phyloP scores from a whole-genome alignment of 2,113 vertebrate genomes.

The Oostethus manadensis region DNA sequence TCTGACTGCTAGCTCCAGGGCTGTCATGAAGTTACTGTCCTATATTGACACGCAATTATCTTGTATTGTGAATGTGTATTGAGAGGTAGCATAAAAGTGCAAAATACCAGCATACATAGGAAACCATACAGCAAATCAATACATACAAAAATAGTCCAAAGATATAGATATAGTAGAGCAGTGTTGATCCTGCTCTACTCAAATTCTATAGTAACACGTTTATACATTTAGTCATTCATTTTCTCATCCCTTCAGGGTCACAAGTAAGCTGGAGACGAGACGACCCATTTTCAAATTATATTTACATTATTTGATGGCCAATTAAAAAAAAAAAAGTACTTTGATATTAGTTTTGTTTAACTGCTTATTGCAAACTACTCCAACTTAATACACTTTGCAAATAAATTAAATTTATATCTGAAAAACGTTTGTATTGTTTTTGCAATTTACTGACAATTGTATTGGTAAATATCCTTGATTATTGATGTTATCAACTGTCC shows the following conservation, averaged over 20 bases:
- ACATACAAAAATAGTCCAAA: neutral
- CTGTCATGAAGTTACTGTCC: slow-evolving; percentile 90
- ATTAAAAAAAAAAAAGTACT: too few relatives aligned
- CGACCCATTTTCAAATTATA: too few relatives aligned
- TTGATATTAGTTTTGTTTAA: too few relatives aligned
- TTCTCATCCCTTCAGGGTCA: neutral
- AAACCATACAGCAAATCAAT: neutral
- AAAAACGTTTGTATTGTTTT: neutral
- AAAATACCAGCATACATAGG: neutral
- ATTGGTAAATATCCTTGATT: neutral
- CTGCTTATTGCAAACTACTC: too few relatives aligned
- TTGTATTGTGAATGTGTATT: neutral
- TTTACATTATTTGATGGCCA: too few relatives aligned
- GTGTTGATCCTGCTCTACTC: neutral
- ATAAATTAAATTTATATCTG: too few relatives aligned
- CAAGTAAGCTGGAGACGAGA: too few relatives aligned
- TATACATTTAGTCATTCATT: neutral
- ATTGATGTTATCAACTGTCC: neutral
- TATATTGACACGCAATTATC: slow-evolving; percentile 37
- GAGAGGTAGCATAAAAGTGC: neutral
- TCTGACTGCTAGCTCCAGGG: slow-evolving; percentile 89
- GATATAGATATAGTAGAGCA: neutral
- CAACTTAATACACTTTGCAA: neutral
- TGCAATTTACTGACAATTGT: too few relatives aligned
- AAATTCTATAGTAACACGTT: neutral